Percentiles rank a stretch among this genome's conserved stretches.
Evolutionary conservation across 1,140 invertebrate genomes (phyloP).

Genomic region (Lucilia cuprina): DNA sequence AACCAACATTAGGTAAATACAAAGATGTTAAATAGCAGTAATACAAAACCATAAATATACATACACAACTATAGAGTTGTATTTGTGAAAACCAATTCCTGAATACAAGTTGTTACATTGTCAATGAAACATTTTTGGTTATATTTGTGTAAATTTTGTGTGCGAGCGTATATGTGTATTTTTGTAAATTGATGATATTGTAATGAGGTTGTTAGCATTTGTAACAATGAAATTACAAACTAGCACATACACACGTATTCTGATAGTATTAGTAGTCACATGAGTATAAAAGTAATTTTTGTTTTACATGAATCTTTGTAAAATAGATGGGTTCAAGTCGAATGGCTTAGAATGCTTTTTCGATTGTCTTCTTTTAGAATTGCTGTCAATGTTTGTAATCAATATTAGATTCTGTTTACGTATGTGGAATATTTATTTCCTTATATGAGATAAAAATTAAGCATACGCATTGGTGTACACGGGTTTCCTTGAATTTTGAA

Average conservation of each 20-base stretch:
- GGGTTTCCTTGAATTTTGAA: too few species aligned
- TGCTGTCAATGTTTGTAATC: too few species aligned
- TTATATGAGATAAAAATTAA: too few species aligned
- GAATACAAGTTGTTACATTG: background rate
- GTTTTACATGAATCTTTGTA: too few species aligned
- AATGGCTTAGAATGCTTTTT: too few species aligned
- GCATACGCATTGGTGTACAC: too few species aligned
- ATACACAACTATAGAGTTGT: background rate
- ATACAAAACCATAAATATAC: constrained; percentile 12
- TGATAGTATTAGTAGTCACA: background rate
- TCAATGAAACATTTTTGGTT: background rate
- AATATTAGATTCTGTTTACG: too few species aligned
- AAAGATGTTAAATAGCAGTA: background rate
- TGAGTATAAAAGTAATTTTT: too few species aligned
- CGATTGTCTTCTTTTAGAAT: too few species aligned
- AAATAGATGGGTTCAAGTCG: too few species aligned
- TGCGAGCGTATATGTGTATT: background rate
- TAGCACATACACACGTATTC: background rate
- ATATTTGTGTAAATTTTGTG: background rate
- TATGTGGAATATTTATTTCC: too few species aligned
- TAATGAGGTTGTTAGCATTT: constrained; percentile 32
- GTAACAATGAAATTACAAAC: constrained; percentile 15
- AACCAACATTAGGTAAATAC: constrained; percentile 11
- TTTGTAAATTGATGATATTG: constrained; percentile 27
- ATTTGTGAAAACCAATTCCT: background rate